These are phyloP conservation scores for Nanger granti DNA, from an alignment of 2,113 vertebrate genomes.

Conservation along the genomic window DNA sequence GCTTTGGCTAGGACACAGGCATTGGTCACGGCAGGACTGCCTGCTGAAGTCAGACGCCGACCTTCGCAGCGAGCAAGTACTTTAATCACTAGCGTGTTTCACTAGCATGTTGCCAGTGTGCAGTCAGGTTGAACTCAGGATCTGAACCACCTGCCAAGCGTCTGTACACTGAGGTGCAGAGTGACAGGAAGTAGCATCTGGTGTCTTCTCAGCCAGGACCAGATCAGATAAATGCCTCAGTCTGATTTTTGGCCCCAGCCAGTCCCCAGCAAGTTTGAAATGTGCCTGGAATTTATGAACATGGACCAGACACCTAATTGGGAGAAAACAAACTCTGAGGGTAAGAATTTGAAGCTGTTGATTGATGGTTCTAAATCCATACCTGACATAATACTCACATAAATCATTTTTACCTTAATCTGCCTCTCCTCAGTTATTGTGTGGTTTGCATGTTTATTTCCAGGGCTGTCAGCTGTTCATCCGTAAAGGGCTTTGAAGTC, in stretches of 20 bases:
- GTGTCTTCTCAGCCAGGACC: not conserved
- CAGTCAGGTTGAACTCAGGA: not conserved
- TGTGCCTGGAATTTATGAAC: not conserved
- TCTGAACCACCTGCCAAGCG: not conserved
- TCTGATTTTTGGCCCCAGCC: not conserved
- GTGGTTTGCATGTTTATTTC: not conserved
- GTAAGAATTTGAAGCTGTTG: not conserved
- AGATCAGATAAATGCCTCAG: not conserved
- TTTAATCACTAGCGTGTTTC: not conserved
- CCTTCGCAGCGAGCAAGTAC: not conserved
- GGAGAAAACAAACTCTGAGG: not conserved
- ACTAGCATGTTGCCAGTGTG: not conserved
- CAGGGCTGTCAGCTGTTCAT: not conserved
- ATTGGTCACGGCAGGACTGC: rapidly evolving
- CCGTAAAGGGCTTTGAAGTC: not conserved
- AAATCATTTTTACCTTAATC: not conserved
- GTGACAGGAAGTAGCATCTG: not conserved
- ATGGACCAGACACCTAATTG: not conserved
- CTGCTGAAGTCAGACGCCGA: not conserved
- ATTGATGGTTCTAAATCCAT: not conserved
- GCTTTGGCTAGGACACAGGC: not conserved
- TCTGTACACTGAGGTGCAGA: not conserved
- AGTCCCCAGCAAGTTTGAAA: not conserved
- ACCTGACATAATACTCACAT: not conserved
- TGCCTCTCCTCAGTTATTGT: not conserved